These are phyloP conservation scores for Sturnus vulgaris DNA, from an alignment of 2,113 vertebrate species.

Conservation along the genomic window DNA sequence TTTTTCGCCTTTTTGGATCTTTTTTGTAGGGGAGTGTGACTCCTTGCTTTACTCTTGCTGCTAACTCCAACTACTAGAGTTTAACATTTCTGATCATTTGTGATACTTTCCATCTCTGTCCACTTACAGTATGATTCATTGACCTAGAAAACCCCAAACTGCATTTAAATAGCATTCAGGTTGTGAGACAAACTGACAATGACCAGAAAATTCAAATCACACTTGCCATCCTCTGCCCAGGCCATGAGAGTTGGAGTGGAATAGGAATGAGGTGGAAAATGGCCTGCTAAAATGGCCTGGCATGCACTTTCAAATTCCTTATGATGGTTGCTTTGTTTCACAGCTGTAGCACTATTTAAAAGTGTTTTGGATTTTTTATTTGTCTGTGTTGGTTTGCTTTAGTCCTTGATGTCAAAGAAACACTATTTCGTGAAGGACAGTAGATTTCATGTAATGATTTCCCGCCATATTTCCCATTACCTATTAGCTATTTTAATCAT, in stretches of 20 bases:
- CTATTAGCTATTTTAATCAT: not conserved
- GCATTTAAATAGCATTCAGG: conserved; percentile 52
- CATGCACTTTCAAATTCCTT: not conserved
- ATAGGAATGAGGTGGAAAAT: conserved; percentile 16
- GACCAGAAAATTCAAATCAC: conserved; percentile 30
- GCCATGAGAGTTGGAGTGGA: not conserved
- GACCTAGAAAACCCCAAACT: conserved; percentile 62
- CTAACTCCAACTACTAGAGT: conserved; percentile 33
- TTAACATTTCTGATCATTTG: conserved; percentile 45
- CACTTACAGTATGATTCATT: conserved; percentile 67
- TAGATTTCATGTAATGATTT: not conserved
- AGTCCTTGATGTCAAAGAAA: not conserved
- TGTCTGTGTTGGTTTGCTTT: conserved; percentile 5
- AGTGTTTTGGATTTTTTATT: conserved; percentile 50
- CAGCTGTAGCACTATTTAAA: conserved; percentile 53
- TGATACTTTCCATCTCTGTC: conserved; percentile 57
- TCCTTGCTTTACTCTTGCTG: conserved; percentile 49
- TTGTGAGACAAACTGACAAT: conserved; percentile 60
- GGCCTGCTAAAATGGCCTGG: not conserved
- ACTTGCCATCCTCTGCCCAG: not conserved
- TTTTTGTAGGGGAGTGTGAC: not conserved
- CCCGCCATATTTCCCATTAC: not conserved
- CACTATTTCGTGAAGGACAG: not conserved
- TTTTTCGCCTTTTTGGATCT: not conserved
- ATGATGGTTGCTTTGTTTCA: conserved; percentile 39